Base-by-base conservation (phyloP, 2,113 vertebrate genomes). In the Alouatta palliata region DNA sequence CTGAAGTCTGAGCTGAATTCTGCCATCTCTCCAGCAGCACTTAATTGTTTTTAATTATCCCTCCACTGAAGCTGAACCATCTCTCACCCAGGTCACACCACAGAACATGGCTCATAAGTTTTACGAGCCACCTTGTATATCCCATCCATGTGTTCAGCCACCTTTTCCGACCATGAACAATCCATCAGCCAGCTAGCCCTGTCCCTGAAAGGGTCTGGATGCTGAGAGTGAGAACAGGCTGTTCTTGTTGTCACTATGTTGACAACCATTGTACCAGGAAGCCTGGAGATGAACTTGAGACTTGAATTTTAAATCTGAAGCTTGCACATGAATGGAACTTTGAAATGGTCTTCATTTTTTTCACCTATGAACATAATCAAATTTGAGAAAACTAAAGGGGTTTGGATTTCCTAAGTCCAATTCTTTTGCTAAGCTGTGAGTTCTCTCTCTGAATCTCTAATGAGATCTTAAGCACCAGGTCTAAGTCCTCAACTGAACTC, bases 41-140 rank as follows among this genome's bases (percentile, higher is more conserved):
- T 97, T 97, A 96, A 95, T 96, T 98, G 89, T 89, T 98, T 98
- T 98, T 98, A 98, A 98, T 98, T 98, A 98, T 47, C 43, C 79
- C 6, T 32, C 85, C 90, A 98, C 75, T 97, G 98, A 98, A 98
- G 98, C 98, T 90, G 97, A 98, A 98, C 97, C 97, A 93, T 97
- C 90, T 1, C 21, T 85, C 73, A 93, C 92, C 91, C 90, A 97
- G 97, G 97, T 97, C 96, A 98, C 49, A 97, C 49, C 1, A 49
- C 83, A 70, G 93, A 97, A 70, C 93, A 98, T 80, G 97, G 98
- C 95, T 98, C 97, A 76, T 98, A 98, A 98, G 92, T 98, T 98
- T 98, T 98, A 98, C 21, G 96, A 97, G 97, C 88, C 81, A 43
- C 90, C 45, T 94, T 91, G 96, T 87, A 58, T 58, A 93, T 94